Conservation (phyloP, 2,888 invertebrate species). For the Ennomos fuscantarius region DNA sequence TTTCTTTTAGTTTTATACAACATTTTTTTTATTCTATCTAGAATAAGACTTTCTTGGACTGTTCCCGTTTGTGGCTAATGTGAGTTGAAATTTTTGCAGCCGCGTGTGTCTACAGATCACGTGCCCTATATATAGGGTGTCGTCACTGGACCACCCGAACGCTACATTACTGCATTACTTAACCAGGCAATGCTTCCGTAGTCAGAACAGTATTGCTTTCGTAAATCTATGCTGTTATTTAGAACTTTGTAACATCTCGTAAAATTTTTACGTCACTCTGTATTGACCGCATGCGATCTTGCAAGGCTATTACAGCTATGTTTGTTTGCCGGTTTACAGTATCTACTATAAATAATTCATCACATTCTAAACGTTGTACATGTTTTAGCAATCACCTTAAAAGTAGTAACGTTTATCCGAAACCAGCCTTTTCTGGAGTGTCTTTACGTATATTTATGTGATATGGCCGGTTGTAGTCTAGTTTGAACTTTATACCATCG, state of each 20-base stretch:
- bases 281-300: constrained; percentile 64
- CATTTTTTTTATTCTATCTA: constrained; percentile 46
- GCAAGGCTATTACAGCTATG: constrained; percentile 52
- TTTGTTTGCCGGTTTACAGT: constrained; percentile 36
- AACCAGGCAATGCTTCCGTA: constrained; percentile 67
- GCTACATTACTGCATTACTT: constrained; percentile 60
- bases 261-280: constrained; percentile 53
- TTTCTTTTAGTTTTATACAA: constrained; percentile 38
- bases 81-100: constrained; percentile 71
- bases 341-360: constrained; percentile 45
- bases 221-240: constrained; percentile 47
- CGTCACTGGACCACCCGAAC: constrained; percentile 69
- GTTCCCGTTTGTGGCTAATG: constrained; percentile 77
- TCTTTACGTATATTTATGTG: constrained; percentile 62
- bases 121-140: constrained; percentile 78
- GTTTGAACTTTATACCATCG: constrained; percentile 54
- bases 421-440: constrained; percentile 51
- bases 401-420: constrained; percentile 42
- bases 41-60: constrained; percentile 68
- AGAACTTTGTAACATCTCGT: constrained; percentile 49
- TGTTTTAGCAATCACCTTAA: constrained; percentile 51
- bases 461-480: constrained; percentile 40
- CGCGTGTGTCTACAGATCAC: constrained; percentile 70
- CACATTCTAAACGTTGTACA: constrained; percentile 42
- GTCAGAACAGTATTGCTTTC: constrained; percentile 36